Conservation (phyloP, 2,113 vertebrate species). For the Proteles cristata region DNA sequence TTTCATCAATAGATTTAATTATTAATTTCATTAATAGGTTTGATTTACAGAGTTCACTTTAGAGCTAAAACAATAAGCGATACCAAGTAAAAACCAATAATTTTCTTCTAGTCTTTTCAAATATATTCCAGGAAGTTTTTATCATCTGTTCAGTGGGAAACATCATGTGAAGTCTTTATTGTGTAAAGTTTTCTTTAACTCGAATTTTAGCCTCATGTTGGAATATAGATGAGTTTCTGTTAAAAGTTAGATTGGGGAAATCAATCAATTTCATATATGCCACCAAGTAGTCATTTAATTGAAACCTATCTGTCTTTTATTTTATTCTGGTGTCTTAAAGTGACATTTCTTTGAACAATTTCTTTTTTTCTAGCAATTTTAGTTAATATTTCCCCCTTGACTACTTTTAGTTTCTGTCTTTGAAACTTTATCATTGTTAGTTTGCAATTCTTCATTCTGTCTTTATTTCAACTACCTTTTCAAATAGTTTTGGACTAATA, state of each 20-base stretch:
- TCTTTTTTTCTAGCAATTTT: conserved; percentile 62
- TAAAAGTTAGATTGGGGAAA: conserved; percentile 43
- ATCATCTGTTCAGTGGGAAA: neutral
- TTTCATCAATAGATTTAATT: neutral
- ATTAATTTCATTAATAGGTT: neutral
- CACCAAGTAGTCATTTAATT: conserved; percentile 49
- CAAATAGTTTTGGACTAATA: conserved; percentile 56
- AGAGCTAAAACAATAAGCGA: neutral
- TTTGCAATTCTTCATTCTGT: conserved; percentile 31
- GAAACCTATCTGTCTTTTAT: conserved; percentile 44
- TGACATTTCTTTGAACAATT: conserved; percentile 49
- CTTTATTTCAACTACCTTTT: conserved; percentile 45
- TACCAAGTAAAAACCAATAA: neutral
- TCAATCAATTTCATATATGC: conserved; percentile 30
- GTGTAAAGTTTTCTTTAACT: conserved; percentile 57
- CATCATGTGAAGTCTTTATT: neutral
- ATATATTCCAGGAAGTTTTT: neutral
- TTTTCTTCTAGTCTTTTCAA: neutral
- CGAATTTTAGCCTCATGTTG: conserved; percentile 43
- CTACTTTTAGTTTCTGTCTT: conserved; percentile 40
- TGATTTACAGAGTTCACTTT: neutral
- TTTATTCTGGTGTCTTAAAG: conserved; percentile 51
- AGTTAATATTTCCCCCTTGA: conserved; percentile 52
- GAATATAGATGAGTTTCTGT: conserved; percentile 44
- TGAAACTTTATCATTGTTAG: conserved; percentile 56